These are phyloP conservation scores for Cephus cinctus DNA, from an alignment of 1,140 invertebrate genomes.

Conservation along the genomic window DNA sequence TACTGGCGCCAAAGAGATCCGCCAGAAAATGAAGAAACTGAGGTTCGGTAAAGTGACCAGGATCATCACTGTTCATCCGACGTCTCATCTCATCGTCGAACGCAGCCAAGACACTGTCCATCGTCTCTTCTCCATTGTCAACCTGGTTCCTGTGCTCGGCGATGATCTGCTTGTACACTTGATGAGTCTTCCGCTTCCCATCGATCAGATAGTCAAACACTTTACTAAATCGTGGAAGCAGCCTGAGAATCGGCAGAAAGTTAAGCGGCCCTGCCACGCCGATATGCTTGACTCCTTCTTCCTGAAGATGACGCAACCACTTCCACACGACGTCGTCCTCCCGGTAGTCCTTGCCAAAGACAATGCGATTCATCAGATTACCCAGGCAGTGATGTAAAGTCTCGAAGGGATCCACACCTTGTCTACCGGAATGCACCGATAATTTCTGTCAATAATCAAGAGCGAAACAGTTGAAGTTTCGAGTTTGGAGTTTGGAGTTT, in stretches of 20 bases:
- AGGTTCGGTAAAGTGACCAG: conserved; percentile 56
- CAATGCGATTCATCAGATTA: conserved; percentile 72
- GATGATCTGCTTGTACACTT: conserved; percentile 69
- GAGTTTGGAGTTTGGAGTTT: not conserved
- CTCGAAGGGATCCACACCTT: conserved; percentile 52
- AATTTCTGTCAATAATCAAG: conserved; percentile 39
- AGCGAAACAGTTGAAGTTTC: conserved; percentile 8
- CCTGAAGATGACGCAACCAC: conserved; percentile 72
- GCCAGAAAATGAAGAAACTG: conserved; percentile 77
- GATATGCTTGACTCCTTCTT: conserved; percentile 76
- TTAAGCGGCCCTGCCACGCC: conserved; percentile 79
- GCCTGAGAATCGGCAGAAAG: conserved; percentile 74
- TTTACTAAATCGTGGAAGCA: conserved; percentile 60
- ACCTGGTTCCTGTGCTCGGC: conserved; percentile 34
- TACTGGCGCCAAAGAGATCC: conserved; percentile 86
- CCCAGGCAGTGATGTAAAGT: conserved; percentile 71
- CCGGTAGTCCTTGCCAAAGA: conserved; percentile 71
- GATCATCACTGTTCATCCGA: conserved; percentile 47
- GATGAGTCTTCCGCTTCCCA: conserved; percentile 71
- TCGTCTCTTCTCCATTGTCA: conserved; percentile 22
- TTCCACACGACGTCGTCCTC: conserved; percentile 71
- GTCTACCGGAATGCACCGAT: conserved; percentile 17
- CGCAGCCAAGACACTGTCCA: conserved; percentile 67
- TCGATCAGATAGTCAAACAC: conserved; percentile 61
- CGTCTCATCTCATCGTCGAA: conserved; percentile 66